phyloP scores from a whole-genome alignment of 64 coral and sea anemone species.

The Montipora efflorescens region DNA sequence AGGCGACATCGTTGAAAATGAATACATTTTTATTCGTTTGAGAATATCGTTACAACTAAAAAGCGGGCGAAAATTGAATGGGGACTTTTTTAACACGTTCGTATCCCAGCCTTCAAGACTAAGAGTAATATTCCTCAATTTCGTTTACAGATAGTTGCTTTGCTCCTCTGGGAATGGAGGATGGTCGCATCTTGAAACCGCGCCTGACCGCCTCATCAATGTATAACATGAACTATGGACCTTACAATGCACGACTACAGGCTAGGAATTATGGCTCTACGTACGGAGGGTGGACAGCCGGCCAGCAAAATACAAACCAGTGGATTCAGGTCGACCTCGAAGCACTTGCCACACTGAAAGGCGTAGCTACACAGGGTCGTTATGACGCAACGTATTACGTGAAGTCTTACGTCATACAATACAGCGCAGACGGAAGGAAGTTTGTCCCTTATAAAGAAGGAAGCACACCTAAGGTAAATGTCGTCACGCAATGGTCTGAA shows the following conservation, averaged over 20 bases:
- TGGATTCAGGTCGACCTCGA: conserved; percentile 77
- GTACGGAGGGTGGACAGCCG: conserved; percentile 59
- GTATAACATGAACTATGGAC: conserved; percentile 44
- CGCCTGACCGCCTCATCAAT: conserved; percentile 66
- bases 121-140: not conserved
- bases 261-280: conserved; percentile 25
- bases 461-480: not conserved
- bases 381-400: conserved; percentile 62
- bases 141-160: conserved; percentile 4
- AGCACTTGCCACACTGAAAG: conserved; percentile 40
- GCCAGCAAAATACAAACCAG: conserved; percentile 70
- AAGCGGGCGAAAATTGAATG: too few species aligned
- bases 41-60: too few species aligned
- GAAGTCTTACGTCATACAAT: conserved; percentile 64
- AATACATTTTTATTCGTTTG: too few species aligned
- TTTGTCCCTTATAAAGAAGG: conserved; percentile 43
- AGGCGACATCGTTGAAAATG: too few species aligned
- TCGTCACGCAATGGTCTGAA: not conserved
- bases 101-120: too few species aligned
- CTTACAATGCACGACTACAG: conserved; percentile 52
- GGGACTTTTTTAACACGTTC: too few species aligned
- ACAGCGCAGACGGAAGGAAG: conserved; percentile 57
- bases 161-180: conserved; percentile 76
- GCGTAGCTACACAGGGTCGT: conserved; percentile 72
- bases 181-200: conserved; percentile 39